phyloP scores from a whole-genome alignment of 1,140 invertebrate genomes.

The Contarinia nasturtii region DNA sequence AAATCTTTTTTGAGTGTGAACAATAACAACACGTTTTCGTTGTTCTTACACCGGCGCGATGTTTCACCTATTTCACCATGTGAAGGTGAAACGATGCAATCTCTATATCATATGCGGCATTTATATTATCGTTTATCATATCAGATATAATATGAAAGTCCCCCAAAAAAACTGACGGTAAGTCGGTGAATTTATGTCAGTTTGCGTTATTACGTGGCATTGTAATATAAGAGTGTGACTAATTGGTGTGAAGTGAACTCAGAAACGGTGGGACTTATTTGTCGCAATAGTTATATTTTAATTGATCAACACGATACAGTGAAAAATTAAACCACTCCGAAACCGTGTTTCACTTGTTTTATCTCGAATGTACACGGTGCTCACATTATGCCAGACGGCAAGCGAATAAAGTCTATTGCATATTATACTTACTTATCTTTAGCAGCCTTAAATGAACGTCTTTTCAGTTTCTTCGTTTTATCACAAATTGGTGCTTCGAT shows the following conservation, averaged over 20 bases:
- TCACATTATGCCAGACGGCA: neutral
- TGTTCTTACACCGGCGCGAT: too few relatives aligned
- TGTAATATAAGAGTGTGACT: constrained; percentile 1
- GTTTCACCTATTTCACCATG: constrained; percentile 11
- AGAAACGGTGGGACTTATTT: constrained; percentile 2
- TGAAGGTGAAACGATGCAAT: constrained; percentile 10
- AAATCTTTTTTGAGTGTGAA: constrained; percentile 13
- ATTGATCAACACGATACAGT: too few relatives aligned
- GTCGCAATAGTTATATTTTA: too few relatives aligned
- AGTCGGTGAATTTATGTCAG: neutral
- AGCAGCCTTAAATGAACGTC: constrained; percentile 22
- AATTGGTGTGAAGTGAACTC: neutral
- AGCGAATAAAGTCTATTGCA: neutral
- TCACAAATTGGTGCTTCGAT: constrained; percentile 20
- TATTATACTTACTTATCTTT: constrained; percentile 19
- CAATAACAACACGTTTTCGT: too few relatives aligned
- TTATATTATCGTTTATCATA: neutral
- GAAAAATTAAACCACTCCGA: too few relatives aligned
- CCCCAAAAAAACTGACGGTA: neutral
- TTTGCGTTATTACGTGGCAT: neutral
- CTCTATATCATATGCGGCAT: neutral
- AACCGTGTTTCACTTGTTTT: too few relatives aligned
- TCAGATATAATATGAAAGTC: neutral
- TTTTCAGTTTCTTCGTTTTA: constrained; percentile 27
- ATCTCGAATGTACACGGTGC: neutral